These are phyloP conservation scores for Drosophila buzzatii DNA, from an alignment of 2,888 invertebrate species.

Conservation along the genomic window DNA sequence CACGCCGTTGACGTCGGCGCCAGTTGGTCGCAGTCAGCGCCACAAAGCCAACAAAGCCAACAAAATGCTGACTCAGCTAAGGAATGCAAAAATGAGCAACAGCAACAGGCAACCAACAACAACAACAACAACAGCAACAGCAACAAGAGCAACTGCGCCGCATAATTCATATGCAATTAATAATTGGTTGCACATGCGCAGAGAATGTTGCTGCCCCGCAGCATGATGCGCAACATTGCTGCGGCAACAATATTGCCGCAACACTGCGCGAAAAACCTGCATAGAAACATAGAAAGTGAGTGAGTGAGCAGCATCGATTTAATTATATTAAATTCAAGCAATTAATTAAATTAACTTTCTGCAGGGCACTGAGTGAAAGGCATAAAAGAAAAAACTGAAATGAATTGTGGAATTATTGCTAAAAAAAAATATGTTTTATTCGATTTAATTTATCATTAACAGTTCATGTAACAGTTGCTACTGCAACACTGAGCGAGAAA, in stretches of 20 bases:
- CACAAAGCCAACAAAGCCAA: constrained; percentile 61
- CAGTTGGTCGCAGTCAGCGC: constrained; percentile 46
- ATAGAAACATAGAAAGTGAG: neutral
- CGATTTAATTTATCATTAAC: neutral
- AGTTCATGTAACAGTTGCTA: too few relatives aligned
- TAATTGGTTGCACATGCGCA: constrained; percentile 81
- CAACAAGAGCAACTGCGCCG: constrained; percentile 41
- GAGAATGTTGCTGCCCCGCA: constrained; percentile 56
- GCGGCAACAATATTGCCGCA: constrained; percentile 38
- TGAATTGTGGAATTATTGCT: neutral
- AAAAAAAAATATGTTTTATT: neutral
- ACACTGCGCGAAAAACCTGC: constrained; percentile 37
- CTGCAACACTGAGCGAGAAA: neutral
- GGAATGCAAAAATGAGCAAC: constrained; percentile 57
- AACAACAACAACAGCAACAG: constrained; percentile 23
- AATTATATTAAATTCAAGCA: constrained; percentile 8
- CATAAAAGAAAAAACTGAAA: neutral
- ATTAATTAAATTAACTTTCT: neutral
- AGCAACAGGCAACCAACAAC: constrained; percentile 17
- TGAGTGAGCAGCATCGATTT: neutral
- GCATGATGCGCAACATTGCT: constrained; percentile 58
- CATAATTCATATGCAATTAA: constrained; percentile 82
- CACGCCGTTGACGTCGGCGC: constrained; percentile 72
- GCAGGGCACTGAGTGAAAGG: constrained; percentile 1
- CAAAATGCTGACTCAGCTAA: constrained; percentile 71